phyloP scores from a whole-genome alignment of 2,888 invertebrate genomes.

The Drosophila pseudotakahashii region DNA sequence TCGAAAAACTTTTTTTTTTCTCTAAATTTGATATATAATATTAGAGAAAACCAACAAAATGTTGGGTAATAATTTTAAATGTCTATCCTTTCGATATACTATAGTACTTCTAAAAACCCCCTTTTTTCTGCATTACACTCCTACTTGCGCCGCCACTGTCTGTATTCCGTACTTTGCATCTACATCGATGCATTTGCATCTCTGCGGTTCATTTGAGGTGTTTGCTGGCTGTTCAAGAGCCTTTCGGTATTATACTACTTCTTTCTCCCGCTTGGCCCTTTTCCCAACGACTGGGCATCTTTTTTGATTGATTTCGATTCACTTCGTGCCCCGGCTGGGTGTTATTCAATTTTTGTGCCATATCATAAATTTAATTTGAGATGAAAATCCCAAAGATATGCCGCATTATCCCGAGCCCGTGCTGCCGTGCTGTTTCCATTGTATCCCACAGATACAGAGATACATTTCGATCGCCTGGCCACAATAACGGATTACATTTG shows the following conservation, averaged over 20 bases:
- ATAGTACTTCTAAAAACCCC: background rate
- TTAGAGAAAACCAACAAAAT: background rate
- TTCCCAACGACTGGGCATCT: conserved; percentile 4
- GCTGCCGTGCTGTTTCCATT: conserved; percentile 11
- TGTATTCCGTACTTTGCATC: conserved; percentile 6
- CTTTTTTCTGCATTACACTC: background rate
- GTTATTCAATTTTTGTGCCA: conserved; percentile 72
- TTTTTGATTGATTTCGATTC: conserved; percentile 44
- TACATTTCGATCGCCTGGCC: conserved; percentile 36
- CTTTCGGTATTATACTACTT: conserved; percentile 18
- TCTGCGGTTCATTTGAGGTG: conserved; percentile 62
- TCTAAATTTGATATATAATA: background rate
- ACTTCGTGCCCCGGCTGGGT: conserved; percentile 31
- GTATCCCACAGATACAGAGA: conserved; percentile 44
- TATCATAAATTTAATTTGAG: conserved; percentile 82
- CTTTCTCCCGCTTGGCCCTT: conserved; percentile 4
- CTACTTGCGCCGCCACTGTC: background rate
- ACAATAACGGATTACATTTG: conserved; percentile 76
- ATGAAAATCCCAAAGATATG: conserved; percentile 78
- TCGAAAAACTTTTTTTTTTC: background rate
- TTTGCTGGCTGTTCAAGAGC: conserved; percentile 27
- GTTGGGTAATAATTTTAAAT: too few relatives aligned
- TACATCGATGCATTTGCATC: conserved; percentile 26
- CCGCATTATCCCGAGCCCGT: conserved; percentile 56
- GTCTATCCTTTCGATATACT: background rate